A percentile compares a stretch with the other conserved stretches of the same genome.
phyloP scores from a whole-genome alignment of 2,797 vertebrate species.

The Aeoliscus strigatus region DNA sequence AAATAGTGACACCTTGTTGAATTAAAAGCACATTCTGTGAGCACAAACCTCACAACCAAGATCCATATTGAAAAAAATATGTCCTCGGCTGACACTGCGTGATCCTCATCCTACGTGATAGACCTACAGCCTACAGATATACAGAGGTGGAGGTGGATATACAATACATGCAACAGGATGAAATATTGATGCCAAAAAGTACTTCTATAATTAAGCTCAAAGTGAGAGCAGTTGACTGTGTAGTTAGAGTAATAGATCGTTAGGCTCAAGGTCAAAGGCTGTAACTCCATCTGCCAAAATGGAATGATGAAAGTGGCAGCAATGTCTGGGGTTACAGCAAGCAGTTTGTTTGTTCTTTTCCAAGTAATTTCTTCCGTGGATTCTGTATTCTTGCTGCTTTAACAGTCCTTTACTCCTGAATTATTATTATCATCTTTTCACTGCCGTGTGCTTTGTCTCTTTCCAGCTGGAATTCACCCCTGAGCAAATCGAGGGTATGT shows the following conservation, averaged over 20 bases:
- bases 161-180: too few species aligned
- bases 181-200: constrained; percentile 1
- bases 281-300: constrained; percentile 48
- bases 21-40: background rate
- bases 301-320: background rate
- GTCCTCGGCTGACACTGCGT: too few species aligned
- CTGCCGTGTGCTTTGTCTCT: constrained; percentile 23
- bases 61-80: too few species aligned
- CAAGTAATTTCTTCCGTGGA: background rate
- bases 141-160: too few species aligned
- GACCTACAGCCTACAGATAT: too few species aligned
- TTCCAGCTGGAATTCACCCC: constrained; percentile 77
- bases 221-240: constrained; percentile 9
- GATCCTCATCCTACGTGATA: too few species aligned
- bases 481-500: constrained; percentile 79
- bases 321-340: background rate
- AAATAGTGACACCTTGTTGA: background rate
- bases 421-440: constrained; percentile 14
- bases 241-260: constrained; percentile 5
- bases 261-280: constrained; percentile 53
- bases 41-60: too few species aligned
- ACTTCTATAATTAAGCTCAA: constrained; percentile 22
- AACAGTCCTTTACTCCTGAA: background rate
- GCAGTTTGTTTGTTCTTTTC: background rate
- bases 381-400: background rate